Conservation (phyloP, 2,113 vertebrate species). For the Siniperca chuatsi region DNA sequence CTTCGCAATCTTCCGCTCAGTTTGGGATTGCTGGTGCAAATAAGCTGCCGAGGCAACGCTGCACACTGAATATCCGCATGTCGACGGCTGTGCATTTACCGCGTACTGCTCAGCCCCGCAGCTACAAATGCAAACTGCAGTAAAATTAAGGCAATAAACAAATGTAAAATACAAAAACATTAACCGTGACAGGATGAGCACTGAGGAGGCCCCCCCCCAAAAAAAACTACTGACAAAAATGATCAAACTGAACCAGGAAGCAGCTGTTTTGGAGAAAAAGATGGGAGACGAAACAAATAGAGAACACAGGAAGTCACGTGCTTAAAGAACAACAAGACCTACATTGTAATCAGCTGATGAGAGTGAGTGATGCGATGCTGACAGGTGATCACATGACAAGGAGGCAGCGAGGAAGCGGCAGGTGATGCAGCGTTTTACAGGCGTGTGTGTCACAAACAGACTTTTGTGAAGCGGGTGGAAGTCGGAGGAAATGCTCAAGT, state of each 20-base stretch:
- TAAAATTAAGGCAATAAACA: no score
- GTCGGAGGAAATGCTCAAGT: neutral
- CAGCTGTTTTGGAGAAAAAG: neutral
- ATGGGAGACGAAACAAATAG: neutral
- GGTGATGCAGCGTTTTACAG: slow-evolving; percentile 25
- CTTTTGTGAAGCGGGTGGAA: neutral
- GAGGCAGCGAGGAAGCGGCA: slow-evolving; percentile 13
- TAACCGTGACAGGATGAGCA: no score
- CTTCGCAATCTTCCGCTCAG: no score
- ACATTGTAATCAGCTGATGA: no score
- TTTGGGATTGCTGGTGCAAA: neutral
- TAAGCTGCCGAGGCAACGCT: no score
- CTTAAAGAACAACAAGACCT: neutral
- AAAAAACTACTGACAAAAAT: no score
- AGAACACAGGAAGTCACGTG: neutral
- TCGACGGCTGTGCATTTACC: no score
- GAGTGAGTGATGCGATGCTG: neutral
- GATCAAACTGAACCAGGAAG: neutral
- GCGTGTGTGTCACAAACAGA: neutral
- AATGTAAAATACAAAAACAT: neutral
- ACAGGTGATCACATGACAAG: slow-evolving; percentile 25
- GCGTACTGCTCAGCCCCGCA: no score
- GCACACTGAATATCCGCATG: no score
- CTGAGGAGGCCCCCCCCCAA: no score
- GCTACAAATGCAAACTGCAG: no score